phyloP scores from a whole-genome alignment of 2,113 vertebrate genomes.

The Chascanopsetta lugubris region DNA sequence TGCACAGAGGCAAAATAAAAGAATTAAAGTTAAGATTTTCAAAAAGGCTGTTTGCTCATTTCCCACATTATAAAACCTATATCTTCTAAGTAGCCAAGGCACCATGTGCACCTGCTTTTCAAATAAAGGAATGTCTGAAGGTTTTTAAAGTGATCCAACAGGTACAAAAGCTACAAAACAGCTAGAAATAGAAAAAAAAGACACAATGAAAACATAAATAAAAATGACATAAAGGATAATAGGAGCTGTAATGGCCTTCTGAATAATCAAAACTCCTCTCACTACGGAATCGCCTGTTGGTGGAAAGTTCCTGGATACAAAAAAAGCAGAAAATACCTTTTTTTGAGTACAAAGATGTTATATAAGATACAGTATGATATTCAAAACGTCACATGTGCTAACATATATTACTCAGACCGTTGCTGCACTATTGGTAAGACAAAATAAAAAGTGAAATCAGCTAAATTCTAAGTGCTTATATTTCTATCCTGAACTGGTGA shows the following conservation, averaged over 20 bases:
- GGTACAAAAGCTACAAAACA: conserved; percentile 56
- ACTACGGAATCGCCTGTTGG: conserved; percentile 59
- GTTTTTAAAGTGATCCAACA: conserved; percentile 60
- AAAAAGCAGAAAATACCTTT: conserved; percentile 79
- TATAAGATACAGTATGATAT: conserved; percentile 87
- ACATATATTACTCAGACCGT: conserved; percentile 90
- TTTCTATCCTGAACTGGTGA: conserved; percentile 82
- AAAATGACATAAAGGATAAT: conserved; percentile 64
- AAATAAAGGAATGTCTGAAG: conserved; percentile 67
- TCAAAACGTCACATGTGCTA: conserved; percentile 84
- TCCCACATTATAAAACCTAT: conserved; percentile 51
- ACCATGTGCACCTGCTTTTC: conserved; percentile 47
- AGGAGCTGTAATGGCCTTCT: conserved; percentile 70
- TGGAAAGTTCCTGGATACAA: conserved; percentile 69
- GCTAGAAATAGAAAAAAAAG: conserved; percentile 42
- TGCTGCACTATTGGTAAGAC: conserved; percentile 86
- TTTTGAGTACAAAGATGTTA: conserved; percentile 87
- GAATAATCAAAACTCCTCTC: conserved; percentile 55
- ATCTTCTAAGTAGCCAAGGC: conserved; percentile 55
- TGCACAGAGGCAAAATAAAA: conserved; percentile 40
- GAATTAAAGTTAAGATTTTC: conserved; percentile 25
- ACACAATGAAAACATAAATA: conserved; percentile 72
- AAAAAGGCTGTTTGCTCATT: conserved; percentile 28
- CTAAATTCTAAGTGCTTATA: conserved; percentile 90
- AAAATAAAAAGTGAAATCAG: conserved; percentile 75